Conservation (phyloP, 92 coral and sea anemone genomes). For the Palythoa caribaeorum region DNA sequence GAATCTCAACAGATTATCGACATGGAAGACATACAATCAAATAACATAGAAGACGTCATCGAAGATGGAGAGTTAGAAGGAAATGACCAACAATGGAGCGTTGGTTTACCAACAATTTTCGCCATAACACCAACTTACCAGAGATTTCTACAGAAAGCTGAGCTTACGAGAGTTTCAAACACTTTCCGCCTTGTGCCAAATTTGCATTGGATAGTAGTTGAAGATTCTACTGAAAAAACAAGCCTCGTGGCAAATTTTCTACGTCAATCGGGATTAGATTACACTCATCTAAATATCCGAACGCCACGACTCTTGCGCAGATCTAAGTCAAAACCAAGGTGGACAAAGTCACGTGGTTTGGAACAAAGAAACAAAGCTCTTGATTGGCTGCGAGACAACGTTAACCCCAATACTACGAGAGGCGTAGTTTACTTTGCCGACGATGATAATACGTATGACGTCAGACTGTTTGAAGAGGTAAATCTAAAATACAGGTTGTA, state of each 20-base stretch:
- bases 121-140: conserved; percentile 90
- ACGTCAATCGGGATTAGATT: conserved; percentile 64
- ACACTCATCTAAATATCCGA: conserved; percentile 79
- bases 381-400: conserved; percentile 77
- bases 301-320: conserved; percentile 77
- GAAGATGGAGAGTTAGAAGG: conserved; percentile 30
- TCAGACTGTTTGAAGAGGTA: conserved; percentile 90
- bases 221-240: conserved; percentile 81
- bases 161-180: conserved; percentile 82
- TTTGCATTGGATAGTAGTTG: conserved; percentile 92
- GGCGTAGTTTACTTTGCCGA: conserved; percentile 95
- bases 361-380: conserved; percentile 88
- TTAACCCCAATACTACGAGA: conserved; percentile 72
- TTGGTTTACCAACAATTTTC: conserved; percentile 79
- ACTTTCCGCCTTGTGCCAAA: conserved; percentile 82
- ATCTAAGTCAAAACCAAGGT: conserved; percentile 75
- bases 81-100: conserved; percentile 37
- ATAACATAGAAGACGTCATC: conserved; percentile 19
- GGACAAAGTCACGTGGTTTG: conserved; percentile 90
- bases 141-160: conserved; percentile 90
- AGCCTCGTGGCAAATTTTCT: conserved; percentile 71
- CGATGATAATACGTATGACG: conserved; percentile 90
- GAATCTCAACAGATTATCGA: background rate
- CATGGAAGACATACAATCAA: conserved; percentile 2
- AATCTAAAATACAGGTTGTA: background rate